Evolutionary conservation across 2,113 vertebrate species (phyloP).

Genomic region (Melanocharis versteri): DNA sequence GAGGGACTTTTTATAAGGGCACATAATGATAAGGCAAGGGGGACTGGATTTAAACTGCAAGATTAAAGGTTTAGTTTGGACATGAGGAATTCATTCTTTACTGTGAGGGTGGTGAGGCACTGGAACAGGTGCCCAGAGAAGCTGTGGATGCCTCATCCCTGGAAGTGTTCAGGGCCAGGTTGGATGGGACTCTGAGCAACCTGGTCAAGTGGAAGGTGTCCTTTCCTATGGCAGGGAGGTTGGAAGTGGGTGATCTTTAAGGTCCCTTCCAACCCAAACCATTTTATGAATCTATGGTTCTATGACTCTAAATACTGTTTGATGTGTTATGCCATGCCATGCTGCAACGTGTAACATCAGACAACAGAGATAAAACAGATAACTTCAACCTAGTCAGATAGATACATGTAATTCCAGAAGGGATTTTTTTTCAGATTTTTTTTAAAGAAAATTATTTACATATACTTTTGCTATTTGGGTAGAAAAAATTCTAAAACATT

Average conservation of each 20-base stretch:
- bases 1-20: neutral
- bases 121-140: neutral
- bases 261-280: neutral
- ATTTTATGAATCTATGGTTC: neutral
- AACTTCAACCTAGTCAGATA: neutral
- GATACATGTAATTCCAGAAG: neutral
- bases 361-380: neutral
- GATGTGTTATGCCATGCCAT: neutral
- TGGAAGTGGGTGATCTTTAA: neutral
- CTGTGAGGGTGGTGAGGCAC: neutral
- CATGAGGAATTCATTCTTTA: neutral
- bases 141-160: neutral
- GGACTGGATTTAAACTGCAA: neutral
- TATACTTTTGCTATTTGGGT: neutral
- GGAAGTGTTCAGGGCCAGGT: neutral
- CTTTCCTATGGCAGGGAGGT: fast-evolving
- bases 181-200: neutral
- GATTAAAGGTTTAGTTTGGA: neutral
- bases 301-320: neutral
- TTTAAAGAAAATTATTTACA: neutral
- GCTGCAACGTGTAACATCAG: neutral
- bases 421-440: neutral
- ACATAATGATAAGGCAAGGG: neutral
- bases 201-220: neutral
- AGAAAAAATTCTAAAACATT: neutral